Base-by-base conservation (phyloP, 2,797 vertebrate species). In the Crenichthys baileyi region DNA sequence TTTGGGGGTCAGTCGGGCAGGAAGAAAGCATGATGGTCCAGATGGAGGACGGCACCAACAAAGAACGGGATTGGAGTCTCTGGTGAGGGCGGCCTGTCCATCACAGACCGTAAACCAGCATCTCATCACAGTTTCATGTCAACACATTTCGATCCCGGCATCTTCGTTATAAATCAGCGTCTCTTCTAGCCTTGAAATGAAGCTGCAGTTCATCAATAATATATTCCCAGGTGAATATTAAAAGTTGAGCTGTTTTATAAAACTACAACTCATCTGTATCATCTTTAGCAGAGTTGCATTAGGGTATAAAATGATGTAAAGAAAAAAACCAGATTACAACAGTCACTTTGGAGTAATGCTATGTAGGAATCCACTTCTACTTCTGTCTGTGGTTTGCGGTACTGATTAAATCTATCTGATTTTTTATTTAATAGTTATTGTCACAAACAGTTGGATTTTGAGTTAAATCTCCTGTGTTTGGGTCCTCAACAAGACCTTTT, bases 11-110 rank as follows among this genome's bases (percentile, higher is more conserved):
- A 31, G 48, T 29, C 13, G 22, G 29, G 50, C 20, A 31, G 72
- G 70, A 61, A 39, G 70, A 78, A 70, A 72, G 79, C 13, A 70
- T 31, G 73, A 77, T 5, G 0, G 80, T 86, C 88, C 91, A 92
- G 91, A 92, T 91, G 88, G 90, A 89, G 56, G 80, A 82, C 50
- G 84, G 87, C 82, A 85, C 2, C 44, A 46, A 73, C 81, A 67
- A 67, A 78, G 53, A 85, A 48, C 70, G 70, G 13, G 84, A 83
- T 75, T 76, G 77, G 72, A 76, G 29, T 86, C 82, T 80, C 77
- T 12, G 56, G 67, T 70, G 76, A 55, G 77, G 77, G 2, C 8
- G 24, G 77, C 6, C 56, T 51, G 55, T 71, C 53, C n/a, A 79
- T 78, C 39, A 53, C 61, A 60, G 41, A 78, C 55, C 80, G 75